These are phyloP conservation scores for Bothrops jararaca DNA, from an alignment of 2,113 vertebrate genomes.

Conservation along the genomic window DNA sequence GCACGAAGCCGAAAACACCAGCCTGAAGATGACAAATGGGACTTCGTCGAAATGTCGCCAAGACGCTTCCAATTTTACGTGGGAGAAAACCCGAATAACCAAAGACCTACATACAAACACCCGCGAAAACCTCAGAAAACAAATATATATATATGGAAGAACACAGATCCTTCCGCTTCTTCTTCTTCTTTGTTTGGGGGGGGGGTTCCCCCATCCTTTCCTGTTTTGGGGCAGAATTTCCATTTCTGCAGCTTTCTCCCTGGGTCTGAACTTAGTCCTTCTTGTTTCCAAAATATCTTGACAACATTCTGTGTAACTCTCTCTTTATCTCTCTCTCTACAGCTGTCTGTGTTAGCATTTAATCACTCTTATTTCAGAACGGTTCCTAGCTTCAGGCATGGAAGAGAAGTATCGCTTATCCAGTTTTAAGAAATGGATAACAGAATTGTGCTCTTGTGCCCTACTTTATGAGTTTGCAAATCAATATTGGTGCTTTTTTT, in stretches of 20 bases:
- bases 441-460: not conserved
- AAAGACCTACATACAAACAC: no score
- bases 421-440: not conserved
- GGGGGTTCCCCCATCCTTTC: not conserved
- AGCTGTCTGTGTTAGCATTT: not conserved
- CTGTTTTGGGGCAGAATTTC: not conserved
- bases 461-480: not conserved
- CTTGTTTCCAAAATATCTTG: not conserved
- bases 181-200: not conserved
- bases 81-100: no score
- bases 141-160: not conserved
- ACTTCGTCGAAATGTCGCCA: no score
- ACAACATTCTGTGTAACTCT: not conserved
- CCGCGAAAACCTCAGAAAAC: no score
- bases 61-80: no score
- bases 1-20: no score
- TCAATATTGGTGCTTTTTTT: not conserved
- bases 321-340: accelerated
- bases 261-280: accelerated
- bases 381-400: conserved; percentile 12
- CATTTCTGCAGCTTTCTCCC: not conserved
- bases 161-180: not conserved
- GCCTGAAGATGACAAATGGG: no score
- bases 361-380: not conserved
- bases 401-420: not conserved